Conservation (phyloP, 2,888 invertebrate genomes). For the Pollenia amentaria region DNA sequence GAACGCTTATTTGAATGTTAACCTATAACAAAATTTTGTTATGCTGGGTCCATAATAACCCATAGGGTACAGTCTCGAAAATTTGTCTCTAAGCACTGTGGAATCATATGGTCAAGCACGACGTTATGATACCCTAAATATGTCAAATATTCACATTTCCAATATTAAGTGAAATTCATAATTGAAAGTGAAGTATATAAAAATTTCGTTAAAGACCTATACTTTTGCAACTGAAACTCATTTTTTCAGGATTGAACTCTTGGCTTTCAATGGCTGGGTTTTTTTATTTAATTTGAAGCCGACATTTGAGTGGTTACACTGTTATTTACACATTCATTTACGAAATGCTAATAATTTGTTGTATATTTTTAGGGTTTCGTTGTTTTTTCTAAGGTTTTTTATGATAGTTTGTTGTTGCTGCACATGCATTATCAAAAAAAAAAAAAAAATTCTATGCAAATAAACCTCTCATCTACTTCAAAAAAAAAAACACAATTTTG, state of each 20-base stretch:
- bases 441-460: conserved; percentile 47
- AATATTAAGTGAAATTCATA: too few relatives aligned
- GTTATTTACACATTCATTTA: conserved; percentile 35
- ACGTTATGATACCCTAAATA: too few relatives aligned
- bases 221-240: too few relatives aligned
- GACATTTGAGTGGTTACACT: conserved; percentile 57
- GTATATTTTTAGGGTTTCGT: conserved; percentile 66
- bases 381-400: conserved; percentile 24
- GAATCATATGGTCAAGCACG: too few relatives aligned
- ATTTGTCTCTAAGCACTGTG: too few relatives aligned
- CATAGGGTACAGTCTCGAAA: too few relatives aligned
- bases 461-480: conserved; percentile 53
- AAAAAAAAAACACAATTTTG: conserved; percentile 26
- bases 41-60: too few relatives aligned
- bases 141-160: too few relatives aligned
- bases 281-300: conserved; percentile 67
- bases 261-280: conserved; percentile 42
- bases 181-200: neutral
- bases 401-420: conserved; percentile 22
- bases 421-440: conserved; percentile 23
- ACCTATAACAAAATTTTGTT: too few relatives aligned
- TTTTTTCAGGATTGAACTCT: conserved; percentile 49
- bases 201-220: conserved; percentile 28
- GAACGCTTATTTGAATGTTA: too few relatives aligned
- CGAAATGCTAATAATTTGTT: conserved; percentile 65